phyloP scores from a whole-genome alignment of 2,113 vertebrate species.

The Triplophysa rosa region DNA sequence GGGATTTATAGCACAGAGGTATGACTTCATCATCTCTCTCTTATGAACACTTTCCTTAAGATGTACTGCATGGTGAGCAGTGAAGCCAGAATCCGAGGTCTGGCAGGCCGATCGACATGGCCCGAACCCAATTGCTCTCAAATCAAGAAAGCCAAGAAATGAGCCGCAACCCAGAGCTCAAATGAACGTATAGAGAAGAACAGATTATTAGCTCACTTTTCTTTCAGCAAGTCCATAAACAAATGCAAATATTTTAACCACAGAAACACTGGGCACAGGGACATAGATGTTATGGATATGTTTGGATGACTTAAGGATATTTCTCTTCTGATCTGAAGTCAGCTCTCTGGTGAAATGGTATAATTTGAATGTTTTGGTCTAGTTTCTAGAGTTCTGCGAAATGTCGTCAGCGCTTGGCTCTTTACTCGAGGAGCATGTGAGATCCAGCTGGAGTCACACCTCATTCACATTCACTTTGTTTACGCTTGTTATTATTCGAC shows the following conservation, averaged over 20 bases:
- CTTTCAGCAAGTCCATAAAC: slow-evolving; percentile 14
- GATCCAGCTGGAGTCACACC: slow-evolving; percentile 27
- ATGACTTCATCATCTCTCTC: slow-evolving; percentile 58
- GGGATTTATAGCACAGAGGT: slow-evolving; percentile 54
- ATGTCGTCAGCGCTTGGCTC: slow-evolving; percentile 17
- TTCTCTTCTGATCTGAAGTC: slow-evolving; percentile 7
- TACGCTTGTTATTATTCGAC: not conserved
- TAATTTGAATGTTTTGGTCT: slow-evolving; percentile 16
- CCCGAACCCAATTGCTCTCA: slow-evolving; percentile 58
- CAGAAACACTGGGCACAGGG: not conserved
- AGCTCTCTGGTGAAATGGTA: not conserved
- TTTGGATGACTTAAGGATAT: slow-evolving; percentile 6
- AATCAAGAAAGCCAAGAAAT: slow-evolving; percentile 54
- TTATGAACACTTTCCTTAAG: slow-evolving; percentile 51
- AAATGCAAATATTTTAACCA: slow-evolving; percentile 14
- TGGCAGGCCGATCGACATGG: slow-evolving; percentile 63
- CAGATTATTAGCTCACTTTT: not conserved
- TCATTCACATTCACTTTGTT: not conserved
- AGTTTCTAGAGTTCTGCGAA: slow-evolving; percentile 15
- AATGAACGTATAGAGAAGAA: slow-evolving; percentile 4
- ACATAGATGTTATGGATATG: not conserved
- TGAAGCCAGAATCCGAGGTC: slow-evolving; percentile 56
- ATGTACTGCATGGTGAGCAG: slow-evolving; percentile 60
- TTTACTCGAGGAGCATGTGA: slow-evolving; percentile 24
- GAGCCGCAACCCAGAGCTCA: slow-evolving; percentile 34